A percentile compares a stretch with the other conserved stretches of the same genome.
These are phyloP conservation scores for Chirona hameri DNA, from an alignment of 2,888 invertebrate genomes.

Conservation along the genomic window DNA sequence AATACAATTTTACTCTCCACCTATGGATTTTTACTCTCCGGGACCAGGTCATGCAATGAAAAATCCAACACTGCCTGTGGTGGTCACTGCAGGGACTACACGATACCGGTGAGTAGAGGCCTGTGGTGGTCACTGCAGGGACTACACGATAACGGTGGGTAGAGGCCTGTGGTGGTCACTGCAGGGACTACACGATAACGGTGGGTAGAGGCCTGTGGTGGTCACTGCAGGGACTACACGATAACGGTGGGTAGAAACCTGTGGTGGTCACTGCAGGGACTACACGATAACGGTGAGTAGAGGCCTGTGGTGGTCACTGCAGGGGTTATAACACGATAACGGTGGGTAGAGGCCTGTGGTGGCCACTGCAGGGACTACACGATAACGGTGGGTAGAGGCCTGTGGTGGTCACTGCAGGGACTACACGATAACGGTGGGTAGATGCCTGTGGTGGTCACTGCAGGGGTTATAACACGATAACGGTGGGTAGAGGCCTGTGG, in stretches of 20 bases:
- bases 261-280: neutral
- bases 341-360: slow-evolving; percentile 58
- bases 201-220: too few relatives aligned
- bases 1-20: too few relatives aligned
- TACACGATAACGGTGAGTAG: too few relatives aligned
- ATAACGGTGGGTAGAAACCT: slow-evolving; percentile 72
- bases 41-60: too few relatives aligned
- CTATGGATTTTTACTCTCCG: too few relatives aligned
- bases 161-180: slow-evolving; percentile 9
- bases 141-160: slow-evolving; percentile 80
- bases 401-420: slow-evolving; percentile 74
- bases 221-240: slow-evolving; percentile 78
- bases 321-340: slow-evolving; percentile 82
- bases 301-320: slow-evolving; percentile 69
- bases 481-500: too few relatives aligned
- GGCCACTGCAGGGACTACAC: neutral
- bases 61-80: too few relatives aligned
- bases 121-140: slow-evolving; percentile 77
- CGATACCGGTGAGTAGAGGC: too few relatives aligned
- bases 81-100: neutral
- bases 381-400: too few relatives aligned
- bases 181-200: too few relatives aligned
- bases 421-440: slow-evolving; percentile 80
- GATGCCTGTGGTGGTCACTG: slow-evolving; percentile 2
- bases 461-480: too few relatives aligned